Conservation (phyloP, 2,888 invertebrate species). For the Drymonia ruficornis region DNA sequence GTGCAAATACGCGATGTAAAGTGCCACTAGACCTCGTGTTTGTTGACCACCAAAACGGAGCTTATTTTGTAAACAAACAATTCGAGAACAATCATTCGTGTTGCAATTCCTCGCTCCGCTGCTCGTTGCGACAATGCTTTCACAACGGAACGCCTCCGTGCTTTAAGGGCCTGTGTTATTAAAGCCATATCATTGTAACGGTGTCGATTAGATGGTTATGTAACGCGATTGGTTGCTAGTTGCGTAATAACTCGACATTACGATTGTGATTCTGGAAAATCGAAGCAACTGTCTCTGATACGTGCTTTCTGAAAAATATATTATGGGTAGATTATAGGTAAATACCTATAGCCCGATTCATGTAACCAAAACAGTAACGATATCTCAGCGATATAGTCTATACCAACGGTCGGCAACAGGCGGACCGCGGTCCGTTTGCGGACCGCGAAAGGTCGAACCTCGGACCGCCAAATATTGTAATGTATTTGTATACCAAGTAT, state of each 20-base stretch:
- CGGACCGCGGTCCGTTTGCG: no score
- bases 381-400: no score
- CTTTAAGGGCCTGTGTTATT: conserved; percentile 30
- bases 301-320: no score
- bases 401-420: no score
- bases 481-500: no score
- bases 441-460: no score
- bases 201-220: conserved; percentile 21
- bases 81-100: conserved; percentile 13
- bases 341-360: no score
- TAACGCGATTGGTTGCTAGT: conserved; percentile 20
- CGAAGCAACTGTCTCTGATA: no score
- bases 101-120: conserved; percentile 26
- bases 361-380: no score
- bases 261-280: background rate
- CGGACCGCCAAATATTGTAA: no score
- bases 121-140: conserved; percentile 33
- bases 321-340: no score
- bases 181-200: conserved; percentile 11
- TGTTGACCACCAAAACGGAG: conserved; percentile 10
- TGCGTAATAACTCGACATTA: conserved; percentile 4
- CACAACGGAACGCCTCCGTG: conserved; percentile 24
- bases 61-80: conserved; percentile 16
- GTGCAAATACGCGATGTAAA: no score
- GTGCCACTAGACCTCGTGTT: background rate